Conservation (phyloP, 1,140 invertebrate genomes). For the Zaprionus nigranus region DNA sequence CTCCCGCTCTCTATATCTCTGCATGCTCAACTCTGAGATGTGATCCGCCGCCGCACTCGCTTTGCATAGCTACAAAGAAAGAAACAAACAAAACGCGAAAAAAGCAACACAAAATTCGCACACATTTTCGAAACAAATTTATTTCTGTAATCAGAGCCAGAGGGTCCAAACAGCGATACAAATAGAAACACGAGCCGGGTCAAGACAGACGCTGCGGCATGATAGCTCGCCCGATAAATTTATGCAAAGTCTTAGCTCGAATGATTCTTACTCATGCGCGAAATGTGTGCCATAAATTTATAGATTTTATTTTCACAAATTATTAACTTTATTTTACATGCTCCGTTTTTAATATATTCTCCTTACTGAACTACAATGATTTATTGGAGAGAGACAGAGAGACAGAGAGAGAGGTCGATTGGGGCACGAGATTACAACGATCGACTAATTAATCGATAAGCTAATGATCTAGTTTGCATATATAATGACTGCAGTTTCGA, state of each 20-base stretch:
- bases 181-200: conserved; percentile 23
- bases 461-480: conserved; percentile 27
- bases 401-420: neutral
- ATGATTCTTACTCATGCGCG: conserved; percentile 35
- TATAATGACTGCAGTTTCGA: conserved; percentile 20
- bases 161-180: conserved; percentile 13
- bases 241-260: conserved; percentile 50
- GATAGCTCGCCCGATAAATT: conserved; percentile 47
- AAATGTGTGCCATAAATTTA: conserved; percentile 61
- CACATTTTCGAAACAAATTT: conserved; percentile 54
- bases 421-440: neutral
- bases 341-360: conserved; percentile 32
- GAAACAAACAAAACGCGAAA: conserved; percentile 11
- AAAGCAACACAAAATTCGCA: conserved; percentile 54
- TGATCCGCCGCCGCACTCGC: conserved; percentile 54
- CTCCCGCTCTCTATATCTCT: conserved; percentile 31
- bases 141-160: conserved; percentile 65
- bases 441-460: neutral
- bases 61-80: conserved; percentile 59
- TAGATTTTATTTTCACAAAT: conserved; percentile 23
- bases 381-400: conserved; percentile 31
- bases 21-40: neutral
- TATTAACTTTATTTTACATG: conserved; percentile 59
- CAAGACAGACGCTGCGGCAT: conserved; percentile 6
- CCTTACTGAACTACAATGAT: conserved; percentile 46